Base-by-base conservation (phyloP, 2,888 invertebrate genomes). In the Amaurobius ferox region DNA sequence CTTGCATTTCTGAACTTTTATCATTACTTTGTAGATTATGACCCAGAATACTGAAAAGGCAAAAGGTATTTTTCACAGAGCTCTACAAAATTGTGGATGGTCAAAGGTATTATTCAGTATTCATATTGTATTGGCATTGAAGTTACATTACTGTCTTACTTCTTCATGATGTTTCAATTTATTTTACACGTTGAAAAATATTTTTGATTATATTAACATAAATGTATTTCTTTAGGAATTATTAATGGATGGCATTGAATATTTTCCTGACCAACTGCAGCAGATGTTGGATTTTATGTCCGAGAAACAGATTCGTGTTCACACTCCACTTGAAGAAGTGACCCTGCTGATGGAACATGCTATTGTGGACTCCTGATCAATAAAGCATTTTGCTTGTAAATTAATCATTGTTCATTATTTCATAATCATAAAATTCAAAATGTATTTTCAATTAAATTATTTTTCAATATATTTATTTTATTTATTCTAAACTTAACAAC, bases 271-370 rank as follows among this genome's bases (percentile, higher is more conserved):
- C 26, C 89, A 90, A 76, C 88, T 92, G 11, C 90, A 91, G 81
- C 91, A 91, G 87, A 90, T 91, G 29, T 88, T 91, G n/a, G 91
- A 91, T 79, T 89, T 92, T 55, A 90, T 92, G 91, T 89, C 90
- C 40, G 92, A 92, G 89, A 92, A 92, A 87, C 91, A 92, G 88
- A 88, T 92, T 2, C 88, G 92, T 73, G 88, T 92, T 7, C 90
- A 92, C 67, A 90, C 91, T 19, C 92, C 92, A n/a, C 78, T 91
- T n/a, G 92, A 92, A 88, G 92, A 92, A 88, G 89, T 92, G 1
- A 90, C 91, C 67, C 86, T 91, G 16, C 89, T 91, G 39, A 85
- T 89, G 28, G 89, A 90, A 67, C 79, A 87, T 48, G 61, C 32
- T 19, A 26, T 70, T 13, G 35, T 55, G 48, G 72, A 72, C 28